A percentile compares a stretch with the other conserved stretches of the same genome.
Evolutionary conservation across 1,140 invertebrate genomes (phyloP).

Genomic region (Chionoecetes opilio): DNA sequence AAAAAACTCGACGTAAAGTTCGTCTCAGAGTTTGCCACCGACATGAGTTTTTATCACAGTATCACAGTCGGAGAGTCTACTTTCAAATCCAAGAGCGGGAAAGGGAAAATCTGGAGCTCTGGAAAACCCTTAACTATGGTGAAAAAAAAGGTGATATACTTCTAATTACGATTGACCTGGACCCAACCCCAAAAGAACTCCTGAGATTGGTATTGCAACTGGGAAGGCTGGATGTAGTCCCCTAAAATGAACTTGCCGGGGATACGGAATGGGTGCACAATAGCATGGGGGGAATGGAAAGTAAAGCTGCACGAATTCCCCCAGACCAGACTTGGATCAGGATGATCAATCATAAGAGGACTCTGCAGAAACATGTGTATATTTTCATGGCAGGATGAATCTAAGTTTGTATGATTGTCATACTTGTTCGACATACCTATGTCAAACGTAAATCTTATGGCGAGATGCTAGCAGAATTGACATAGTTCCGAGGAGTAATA

Average conservation of each 20-base stretch:
- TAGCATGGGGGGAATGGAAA: not conserved
- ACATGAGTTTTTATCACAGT: too few species aligned
- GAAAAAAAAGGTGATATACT: too few species aligned
- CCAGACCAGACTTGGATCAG: too few species aligned
- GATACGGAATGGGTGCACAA: constrained; percentile 19
- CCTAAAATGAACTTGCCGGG: not conserved
- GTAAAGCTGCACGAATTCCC: constrained; percentile 7
- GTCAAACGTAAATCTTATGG: not conserved
- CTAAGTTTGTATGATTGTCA: constrained; percentile 36
- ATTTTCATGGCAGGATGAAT: constrained; percentile 43
- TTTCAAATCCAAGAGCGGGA: too few species aligned
- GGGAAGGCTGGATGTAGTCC: constrained; percentile 12
- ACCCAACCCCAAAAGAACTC: too few species aligned
- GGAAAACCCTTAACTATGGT: too few species aligned
- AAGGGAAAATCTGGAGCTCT: too few species aligned
- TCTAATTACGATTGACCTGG: too few species aligned
- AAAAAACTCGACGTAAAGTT: too few species aligned
- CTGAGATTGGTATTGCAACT: not conserved
- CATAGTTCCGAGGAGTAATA: not conserved
- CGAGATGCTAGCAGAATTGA: constrained; percentile 1
- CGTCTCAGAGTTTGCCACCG: too few species aligned
- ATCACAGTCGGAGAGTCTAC: too few species aligned
- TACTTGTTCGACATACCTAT: constrained; percentile 7
- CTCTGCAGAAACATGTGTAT: constrained; percentile 25
- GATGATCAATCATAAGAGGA: not conserved